Evolutionary conservation across 2,113 vertebrate genomes (phyloP).

Genomic region (Microcebus murinus): DNA sequence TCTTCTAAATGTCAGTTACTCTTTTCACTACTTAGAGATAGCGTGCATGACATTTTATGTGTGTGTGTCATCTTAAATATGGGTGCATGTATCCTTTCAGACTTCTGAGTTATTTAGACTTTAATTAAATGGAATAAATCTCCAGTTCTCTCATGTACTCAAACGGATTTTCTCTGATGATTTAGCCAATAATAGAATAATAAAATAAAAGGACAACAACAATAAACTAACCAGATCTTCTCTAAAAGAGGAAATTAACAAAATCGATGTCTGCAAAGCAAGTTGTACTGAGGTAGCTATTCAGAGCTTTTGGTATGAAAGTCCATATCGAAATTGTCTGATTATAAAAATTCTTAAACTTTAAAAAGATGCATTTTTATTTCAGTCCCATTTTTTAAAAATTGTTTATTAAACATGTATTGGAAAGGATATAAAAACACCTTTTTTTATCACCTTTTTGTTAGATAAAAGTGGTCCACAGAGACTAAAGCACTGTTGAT

Average conservation of each 20-base stretch:
- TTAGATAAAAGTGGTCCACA: constrained; percentile 16
- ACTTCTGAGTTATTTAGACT: constrained; percentile 70
- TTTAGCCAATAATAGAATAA: constrained; percentile 69
- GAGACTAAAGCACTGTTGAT: constrained; percentile 16
- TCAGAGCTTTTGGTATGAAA: not conserved
- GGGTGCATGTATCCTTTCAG: not conserved
- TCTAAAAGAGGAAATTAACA: constrained; percentile 66
- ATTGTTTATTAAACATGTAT: constrained; percentile 73
- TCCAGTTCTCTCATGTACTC: constrained; percentile 64
- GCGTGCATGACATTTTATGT: not conserved
- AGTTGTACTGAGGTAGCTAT: not conserved
- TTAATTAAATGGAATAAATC: constrained; percentile 73
- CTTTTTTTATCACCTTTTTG: constrained; percentile 51
- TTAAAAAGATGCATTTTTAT: constrained; percentile 74
- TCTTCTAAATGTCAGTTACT: not conserved
- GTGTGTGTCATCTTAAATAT: not conserved
- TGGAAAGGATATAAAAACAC: constrained; percentile 66
- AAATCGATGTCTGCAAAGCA: constrained; percentile 50
- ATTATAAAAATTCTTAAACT: constrained; percentile 53
- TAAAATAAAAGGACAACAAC: constrained; percentile 68
- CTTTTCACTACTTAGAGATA: not conserved
- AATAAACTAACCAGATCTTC: constrained; percentile 57
- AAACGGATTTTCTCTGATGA: constrained; percentile 66
- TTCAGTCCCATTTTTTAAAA: constrained; percentile 72
- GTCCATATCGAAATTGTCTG: constrained; percentile 46